Evolutionary conservation across 30 jellyfish, hydroid and myxozoan genomes (phyloP), one percentile per base, ranked within the genome.

Genomic region (Pelagia noctiluca): DNA sequence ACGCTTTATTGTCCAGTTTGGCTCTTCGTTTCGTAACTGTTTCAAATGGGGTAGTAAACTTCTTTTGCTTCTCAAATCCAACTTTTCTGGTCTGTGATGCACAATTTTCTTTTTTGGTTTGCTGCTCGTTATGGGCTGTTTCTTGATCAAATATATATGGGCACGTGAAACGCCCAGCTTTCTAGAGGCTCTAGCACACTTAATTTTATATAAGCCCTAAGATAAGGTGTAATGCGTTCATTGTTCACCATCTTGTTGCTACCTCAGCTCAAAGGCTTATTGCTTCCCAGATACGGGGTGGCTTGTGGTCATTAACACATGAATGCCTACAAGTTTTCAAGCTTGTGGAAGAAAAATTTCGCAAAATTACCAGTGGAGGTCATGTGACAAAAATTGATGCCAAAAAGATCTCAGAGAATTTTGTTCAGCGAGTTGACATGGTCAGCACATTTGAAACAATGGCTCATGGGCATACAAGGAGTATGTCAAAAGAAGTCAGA

Each of bases 341-440:
- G 35, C 36, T 11, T 35, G 65, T 69, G 7, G 82, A 69, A 69
- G 82, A 69, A 35, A 36, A 69, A 37, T 69, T 69, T 34, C 82
- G 82, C 29, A 35, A 16, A 24, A 66, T 66, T 21, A 69, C 82
- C 19, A 48, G 31, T 24, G 16, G 67, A 19, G 82, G 82, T 12
- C 82, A 38, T 34, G 29, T 38, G 67, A 12, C 65, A 33, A 26
- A 74, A 31, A 42, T 74, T 52, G 73, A 74, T 50, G 24, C 57
- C 86, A 28, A 38, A 2, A 53, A 48, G 3, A 35, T 74, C n/a
- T n/a, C 86, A 3, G 75, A 34, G 37, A 48, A 19, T 29, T 31
- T 74, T 29, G 60, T 50, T 28, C 21, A 31, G 28, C 24, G 60
- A 5, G 53, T 49, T 21, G 86, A 48, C 29, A 50, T 74, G 35